Evolutionary conservation across 2,888 invertebrate species (phyloP), one percentile per base, ranked within the genome.

Genomic region (Elegia similella): DNA sequence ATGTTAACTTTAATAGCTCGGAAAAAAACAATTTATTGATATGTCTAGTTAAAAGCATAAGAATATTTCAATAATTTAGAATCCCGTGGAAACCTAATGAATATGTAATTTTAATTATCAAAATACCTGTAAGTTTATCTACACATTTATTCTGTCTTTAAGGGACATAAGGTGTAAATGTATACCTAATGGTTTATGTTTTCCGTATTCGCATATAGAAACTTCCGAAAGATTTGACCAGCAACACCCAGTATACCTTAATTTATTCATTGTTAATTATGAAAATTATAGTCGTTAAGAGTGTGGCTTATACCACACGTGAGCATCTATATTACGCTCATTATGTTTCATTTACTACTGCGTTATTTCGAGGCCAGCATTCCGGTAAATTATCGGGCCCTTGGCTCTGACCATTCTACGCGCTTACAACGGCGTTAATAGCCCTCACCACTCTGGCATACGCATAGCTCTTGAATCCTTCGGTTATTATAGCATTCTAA

Each of bases 381-480:
- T 73, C 63, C 63, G 59, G 69, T 75, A 75, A 74, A 76, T 76
- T 73, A 72, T 69, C 65, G 65, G 53, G 61, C 69, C 67, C 70
- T 68, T 62, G 52, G 63, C 55, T 57, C 60, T 58, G 69, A 67
- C 67, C 68, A 69, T 68, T 72, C 67, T 61, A 67, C 61, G 65
- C 60, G 66, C 65, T 69, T 69, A 68, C 64, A 70, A 62, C 61
- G 65, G 67, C 68, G 70, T 71, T 76, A 80, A 78, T 76, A 62
- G 68, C 70, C 73, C 73, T 73, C 70, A 71, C 67, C 70, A 63
- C 62, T 59, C 62, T 68, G 73, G 34, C 15, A 12, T 74, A 76
- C 75, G 75, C 67, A 70, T 65, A 61, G 70, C 70, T 70, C 73
- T 76, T 64, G 69, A 76, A 77, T 71, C 68, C 69, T 69, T 75